Evolutionary conservation across 2,888 invertebrate species (phyloP).

Genomic region (Dromius quadrimaculatus): DNA sequence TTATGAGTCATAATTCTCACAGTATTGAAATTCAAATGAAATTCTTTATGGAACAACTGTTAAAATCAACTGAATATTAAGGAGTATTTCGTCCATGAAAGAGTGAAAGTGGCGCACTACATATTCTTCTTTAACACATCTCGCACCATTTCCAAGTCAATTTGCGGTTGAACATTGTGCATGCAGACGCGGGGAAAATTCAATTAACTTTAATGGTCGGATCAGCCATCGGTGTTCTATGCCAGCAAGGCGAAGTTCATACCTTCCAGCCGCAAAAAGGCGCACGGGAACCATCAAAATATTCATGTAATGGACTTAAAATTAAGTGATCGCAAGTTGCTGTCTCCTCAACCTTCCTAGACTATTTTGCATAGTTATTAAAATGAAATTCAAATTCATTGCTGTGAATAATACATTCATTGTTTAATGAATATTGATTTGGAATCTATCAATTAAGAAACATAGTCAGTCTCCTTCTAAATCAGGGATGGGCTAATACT

Average conservation of each 20-base stretch:
- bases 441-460: too few species aligned
- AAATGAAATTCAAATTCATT: too few species aligned
- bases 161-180: constrained; percentile 66
- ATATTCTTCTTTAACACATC: constrained; percentile 61
- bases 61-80: too few species aligned
- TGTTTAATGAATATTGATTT: too few species aligned
- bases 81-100: too few species aligned
- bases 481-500: too few species aligned
- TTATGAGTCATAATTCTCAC: too few species aligned
- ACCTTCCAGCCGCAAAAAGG: constrained; percentile 56
- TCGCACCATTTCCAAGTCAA: constrained; percentile 67
- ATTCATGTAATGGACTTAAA: constrained; percentile 64
- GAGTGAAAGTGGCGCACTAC: constrained; percentile 60
- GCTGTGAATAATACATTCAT: too few species aligned
- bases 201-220: constrained; percentile 71
- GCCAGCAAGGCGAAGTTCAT: background rate
- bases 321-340: constrained; percentile 58
- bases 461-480: too few species aligned
- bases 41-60: too few species aligned
- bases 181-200: constrained; percentile 68
- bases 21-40: too few species aligned
- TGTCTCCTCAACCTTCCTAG: constrained; percentile 35
- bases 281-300: constrained; percentile 59
- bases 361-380: constrained; percentile 39
- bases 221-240: constrained; percentile 60